phyloP scores from a whole-genome alignment of 2,888 invertebrate genomes.

The Thymelicus lineola region DNA sequence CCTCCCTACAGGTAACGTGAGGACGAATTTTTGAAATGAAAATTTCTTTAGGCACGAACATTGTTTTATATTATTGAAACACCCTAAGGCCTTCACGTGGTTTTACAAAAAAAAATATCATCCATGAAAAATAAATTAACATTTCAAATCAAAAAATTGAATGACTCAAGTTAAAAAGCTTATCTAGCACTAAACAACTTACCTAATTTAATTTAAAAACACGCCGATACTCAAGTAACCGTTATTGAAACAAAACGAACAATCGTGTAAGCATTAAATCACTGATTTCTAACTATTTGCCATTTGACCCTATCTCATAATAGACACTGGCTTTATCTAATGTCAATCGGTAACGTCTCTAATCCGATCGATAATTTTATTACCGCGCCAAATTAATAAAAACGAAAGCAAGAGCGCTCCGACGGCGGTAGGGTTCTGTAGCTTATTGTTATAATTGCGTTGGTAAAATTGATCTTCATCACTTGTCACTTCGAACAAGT shows the following conservation, averaged over 20 bases:
- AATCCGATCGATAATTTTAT: constrained; percentile 36
- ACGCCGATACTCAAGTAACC: constrained; percentile 2
- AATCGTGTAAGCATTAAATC: constrained; percentile 36
- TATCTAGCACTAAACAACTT: too few relatives aligned
- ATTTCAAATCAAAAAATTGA: background rate
- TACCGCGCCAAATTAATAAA: constrained; percentile 36
- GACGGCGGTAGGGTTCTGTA: constrained; percentile 11
- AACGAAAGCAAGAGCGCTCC: constrained; percentile 2
- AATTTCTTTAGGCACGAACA: too few relatives aligned
- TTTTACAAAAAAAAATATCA: too few relatives aligned
- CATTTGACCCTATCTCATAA: constrained; percentile 37
- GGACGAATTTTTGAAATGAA: too few relatives aligned
- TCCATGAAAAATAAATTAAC: too few relatives aligned
- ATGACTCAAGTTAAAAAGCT: background rate
- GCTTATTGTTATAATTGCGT: background rate
- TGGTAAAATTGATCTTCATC: too few relatives aligned
- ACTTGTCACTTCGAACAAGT: too few relatives aligned
- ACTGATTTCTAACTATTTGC: constrained; percentile 35
- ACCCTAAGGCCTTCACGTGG: too few relatives aligned
- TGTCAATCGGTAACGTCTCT: constrained; percentile 36
- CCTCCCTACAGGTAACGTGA: too few relatives aligned
- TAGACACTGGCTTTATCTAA: constrained; percentile 36
- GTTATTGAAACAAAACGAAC: constrained; percentile 27
- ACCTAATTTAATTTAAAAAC: background rate
- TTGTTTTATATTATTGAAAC: too few relatives aligned